Base-by-base conservation (phyloP, 1,140 invertebrate species). In the Drosophila persimilis region DNA sequence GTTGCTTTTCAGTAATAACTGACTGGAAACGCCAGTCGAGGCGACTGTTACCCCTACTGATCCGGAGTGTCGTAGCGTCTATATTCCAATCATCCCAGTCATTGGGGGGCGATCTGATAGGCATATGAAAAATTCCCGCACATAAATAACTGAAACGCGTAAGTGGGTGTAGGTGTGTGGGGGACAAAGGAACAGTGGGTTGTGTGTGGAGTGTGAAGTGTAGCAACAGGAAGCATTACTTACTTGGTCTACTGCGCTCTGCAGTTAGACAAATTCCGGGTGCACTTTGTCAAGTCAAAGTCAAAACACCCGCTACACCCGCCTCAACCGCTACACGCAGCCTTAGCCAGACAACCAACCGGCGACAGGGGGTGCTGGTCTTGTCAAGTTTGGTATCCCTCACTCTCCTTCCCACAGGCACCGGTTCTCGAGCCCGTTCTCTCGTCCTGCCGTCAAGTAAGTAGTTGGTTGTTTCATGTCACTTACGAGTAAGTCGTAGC, bases 91-190 rank as follows among this genome's bases (percentile, higher is more conserved):
- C 24, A 26, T 26, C 4, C 24, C 24, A 26, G 24, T 26, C 24
- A 24, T 26, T 26, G 24, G 35, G 58, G 39, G 54, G 4, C 55
- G 53, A 80, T 75, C 77, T 54, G 77, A 80, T 80, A 80, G 73
- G 53, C 55, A 75, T 61, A 80, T 75, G 77, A 80, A 71, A 80
- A 80, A 80, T 26, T 56, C 60, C 13, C 65, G 48, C 50, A 45
- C 71, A 80, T 80, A 80, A 80, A 80, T 80, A 80, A 80, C 75
- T 46, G 45, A 55, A 47, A 60, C 52, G 51, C 63, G 56, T 54
- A 47, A 56, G n/a, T 46, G 51, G 50, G 26, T 31, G 50, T 51
- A 31, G 22, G 50, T 31, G 45, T 29, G 50, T 31, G 45, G 48
- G 45, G 7, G 7, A 31, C 29, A 31, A 5, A 5, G 47, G 44